Evolutionary conservation across 1,140 invertebrate species (phyloP).

Genomic region (Ceratoteleas bidentatus): DNA sequence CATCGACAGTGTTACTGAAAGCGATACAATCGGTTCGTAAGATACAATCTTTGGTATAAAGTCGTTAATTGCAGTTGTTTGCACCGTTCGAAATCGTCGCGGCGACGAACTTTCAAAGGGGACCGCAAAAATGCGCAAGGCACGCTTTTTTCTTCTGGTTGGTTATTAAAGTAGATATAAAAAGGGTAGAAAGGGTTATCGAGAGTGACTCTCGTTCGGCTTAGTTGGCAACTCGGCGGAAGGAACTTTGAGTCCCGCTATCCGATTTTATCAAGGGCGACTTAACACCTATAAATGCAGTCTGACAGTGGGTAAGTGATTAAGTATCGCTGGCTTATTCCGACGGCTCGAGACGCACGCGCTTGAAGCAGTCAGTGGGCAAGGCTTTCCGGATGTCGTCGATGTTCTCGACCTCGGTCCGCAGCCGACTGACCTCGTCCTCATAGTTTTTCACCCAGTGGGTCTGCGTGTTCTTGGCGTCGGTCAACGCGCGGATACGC

Average conservation of each 20-base stretch:
- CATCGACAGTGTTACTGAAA: constrained; percentile 38
- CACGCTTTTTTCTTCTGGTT: constrained; percentile 19
- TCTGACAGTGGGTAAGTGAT: constrained; percentile 42
- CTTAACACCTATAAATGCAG: constrained; percentile 57
- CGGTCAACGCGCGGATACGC: constrained; percentile 86
- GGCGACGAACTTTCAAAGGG: constrained; percentile 4
- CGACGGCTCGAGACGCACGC: constrained; percentile 84
- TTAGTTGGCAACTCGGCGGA: constrained; percentile 11
- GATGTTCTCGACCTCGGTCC: constrained; percentile 92
- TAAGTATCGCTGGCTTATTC: constrained; percentile 69
- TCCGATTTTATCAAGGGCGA: constrained; percentile 21
- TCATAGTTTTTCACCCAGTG: constrained; percentile 91
- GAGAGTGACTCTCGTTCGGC: neutral
- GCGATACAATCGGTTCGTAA: constrained; percentile 33
- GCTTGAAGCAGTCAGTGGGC: constrained; percentile 92
- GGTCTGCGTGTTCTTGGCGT: constrained; percentile 88
- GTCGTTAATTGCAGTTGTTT: constrained; percentile 73
- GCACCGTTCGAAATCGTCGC: constrained; percentile 46
- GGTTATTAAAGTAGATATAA: neutral
- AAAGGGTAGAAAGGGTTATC: neutral
- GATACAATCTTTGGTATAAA: constrained; percentile 79
- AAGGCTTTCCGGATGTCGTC: constrained; percentile 91
- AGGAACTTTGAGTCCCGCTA: constrained; percentile 29
- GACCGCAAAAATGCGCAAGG: constrained; percentile 17
- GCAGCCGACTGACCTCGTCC: constrained; percentile 88